phyloP scores from a whole-genome alignment of 2,888 invertebrate species.

The Notodonta ziczac region DNA sequence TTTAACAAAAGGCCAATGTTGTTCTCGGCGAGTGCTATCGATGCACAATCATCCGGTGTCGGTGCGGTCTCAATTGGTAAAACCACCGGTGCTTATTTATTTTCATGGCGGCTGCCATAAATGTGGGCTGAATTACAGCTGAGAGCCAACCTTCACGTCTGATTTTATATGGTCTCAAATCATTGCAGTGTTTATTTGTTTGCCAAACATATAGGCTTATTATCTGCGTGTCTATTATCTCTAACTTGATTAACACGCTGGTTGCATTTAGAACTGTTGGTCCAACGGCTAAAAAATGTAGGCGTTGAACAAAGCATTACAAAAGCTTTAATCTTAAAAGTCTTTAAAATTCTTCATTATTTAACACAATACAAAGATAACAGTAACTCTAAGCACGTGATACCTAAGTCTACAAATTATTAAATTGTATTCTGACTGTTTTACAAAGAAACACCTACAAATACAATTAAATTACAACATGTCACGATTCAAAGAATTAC shows the following conservation, averaged over 20 bases:
- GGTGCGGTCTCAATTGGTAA: conserved; percentile 46
- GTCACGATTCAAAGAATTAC: background rate
- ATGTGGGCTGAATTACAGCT: conserved; percentile 24
- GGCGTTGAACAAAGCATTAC: background rate
- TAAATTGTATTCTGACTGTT: background rate
- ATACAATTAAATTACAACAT: background rate
- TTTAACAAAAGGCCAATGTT: conserved; percentile 25
- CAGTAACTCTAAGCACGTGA: background rate
- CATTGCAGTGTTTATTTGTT: conserved; percentile 9
- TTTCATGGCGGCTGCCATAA: conserved; percentile 32
- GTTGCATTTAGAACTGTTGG: background rate
- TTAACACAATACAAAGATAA: background rate
- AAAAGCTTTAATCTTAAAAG: background rate
- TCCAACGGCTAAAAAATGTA: background rate
- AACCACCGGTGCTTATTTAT: conserved; percentile 46
- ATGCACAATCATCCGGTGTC: conserved; percentile 45
- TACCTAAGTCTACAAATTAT: background rate
- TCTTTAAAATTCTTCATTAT: background rate
- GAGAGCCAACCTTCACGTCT: conserved; percentile 20
- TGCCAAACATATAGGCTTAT: conserved; percentile 16
- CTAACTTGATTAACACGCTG: background rate
- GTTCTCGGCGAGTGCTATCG: conserved; percentile 45
- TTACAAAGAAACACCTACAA: background rate
- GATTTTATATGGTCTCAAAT: conserved; percentile 14
- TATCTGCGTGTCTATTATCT: conserved; percentile 3